Evolutionary conservation across 2,888 invertebrate genomes (phyloP).

Genomic region (Lasioglossum leucozonium): DNA sequence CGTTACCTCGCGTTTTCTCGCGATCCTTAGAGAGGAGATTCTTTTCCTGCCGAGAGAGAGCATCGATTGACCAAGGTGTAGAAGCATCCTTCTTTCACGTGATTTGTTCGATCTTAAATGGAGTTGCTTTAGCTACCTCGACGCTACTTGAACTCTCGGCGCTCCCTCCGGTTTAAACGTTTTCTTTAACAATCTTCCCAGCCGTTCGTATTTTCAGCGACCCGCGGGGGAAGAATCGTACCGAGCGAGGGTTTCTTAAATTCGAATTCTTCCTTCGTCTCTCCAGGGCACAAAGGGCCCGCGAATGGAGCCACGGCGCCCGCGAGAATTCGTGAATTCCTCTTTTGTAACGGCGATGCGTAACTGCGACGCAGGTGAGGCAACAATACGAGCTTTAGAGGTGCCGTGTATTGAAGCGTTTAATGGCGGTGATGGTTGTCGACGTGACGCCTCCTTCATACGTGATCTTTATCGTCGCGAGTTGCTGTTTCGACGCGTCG

Average conservation of each 20-base stretch:
- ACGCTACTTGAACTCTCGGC: neutral
- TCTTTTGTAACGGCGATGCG: conserved; percentile 37
- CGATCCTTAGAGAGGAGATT: conserved; percentile 38
- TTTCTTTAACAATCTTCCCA: neutral
- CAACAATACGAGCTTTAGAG: conserved; percentile 55
- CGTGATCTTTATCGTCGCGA: conserved; percentile 69
- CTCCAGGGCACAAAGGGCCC: conserved; percentile 25
- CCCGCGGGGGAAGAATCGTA: neutral
- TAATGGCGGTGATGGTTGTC: conserved; percentile 69
- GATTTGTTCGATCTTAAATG: conserved; percentile 7
- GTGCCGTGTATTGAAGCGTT: conserved; percentile 67
- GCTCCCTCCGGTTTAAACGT: neutral
- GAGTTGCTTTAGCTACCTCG: neutral
- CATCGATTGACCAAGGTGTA: neutral
- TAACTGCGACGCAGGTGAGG: conserved; percentile 43
- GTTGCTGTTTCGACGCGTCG: conserved; percentile 72
- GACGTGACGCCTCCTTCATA: conserved; percentile 67
- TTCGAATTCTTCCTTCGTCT: conserved; percentile 3
- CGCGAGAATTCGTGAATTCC: conserved; percentile 48
- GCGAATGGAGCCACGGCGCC: conserved; percentile 5
- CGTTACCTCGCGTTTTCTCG: conserved; percentile 52
- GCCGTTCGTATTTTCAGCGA: neutral
- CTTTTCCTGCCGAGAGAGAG: neutral
- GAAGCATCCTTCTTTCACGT: conserved; percentile 27
- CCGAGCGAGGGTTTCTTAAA: conserved; percentile 6